Percentiles rank a stretch among this genome's conserved stretches.
phyloP scores from a whole-genome alignment of 2,113 vertebrate species.

The Plectropomus leopardus region DNA sequence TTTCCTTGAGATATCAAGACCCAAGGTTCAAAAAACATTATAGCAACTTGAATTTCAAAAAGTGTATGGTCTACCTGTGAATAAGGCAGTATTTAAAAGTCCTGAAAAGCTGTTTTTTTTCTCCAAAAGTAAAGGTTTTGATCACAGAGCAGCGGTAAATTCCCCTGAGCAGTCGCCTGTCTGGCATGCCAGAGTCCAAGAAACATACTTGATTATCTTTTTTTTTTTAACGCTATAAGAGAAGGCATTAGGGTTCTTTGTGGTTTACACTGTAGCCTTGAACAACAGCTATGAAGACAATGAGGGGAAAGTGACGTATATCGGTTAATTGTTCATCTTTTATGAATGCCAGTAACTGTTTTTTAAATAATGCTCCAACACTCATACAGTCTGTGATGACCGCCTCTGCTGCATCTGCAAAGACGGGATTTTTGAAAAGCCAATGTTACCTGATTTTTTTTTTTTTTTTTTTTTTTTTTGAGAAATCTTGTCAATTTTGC shows the following conservation, averaged over 20 bases:
- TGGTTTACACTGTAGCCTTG: conserved; percentile 35
- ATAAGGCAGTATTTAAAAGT: conserved; percentile 54
- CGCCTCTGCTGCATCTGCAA: background rate
- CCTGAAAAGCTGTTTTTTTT: conserved; percentile 53
- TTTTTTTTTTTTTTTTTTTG: no score
- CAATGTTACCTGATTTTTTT: background rate
- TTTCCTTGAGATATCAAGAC: conserved; percentile 31
- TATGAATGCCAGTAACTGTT: background rate
- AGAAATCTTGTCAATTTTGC: background rate
- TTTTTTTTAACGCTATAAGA: conserved; percentile 59
- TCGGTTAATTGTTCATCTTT: background rate
- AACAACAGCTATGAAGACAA: conserved; percentile 35
- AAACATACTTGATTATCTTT: conserved; percentile 75
- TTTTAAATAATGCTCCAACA: background rate
- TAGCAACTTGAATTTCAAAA: conserved; percentile 33
- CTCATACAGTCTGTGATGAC: background rate
- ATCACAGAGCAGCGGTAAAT: conserved; percentile 68
- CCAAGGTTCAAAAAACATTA: conserved; percentile 28
- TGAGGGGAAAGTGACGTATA: conserved; percentile 32
- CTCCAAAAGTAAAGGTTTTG: conserved; percentile 56
- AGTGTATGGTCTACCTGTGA: conserved; percentile 27
- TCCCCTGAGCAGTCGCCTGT: conserved; percentile 76
- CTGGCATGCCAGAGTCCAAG: conserved; percentile 59
- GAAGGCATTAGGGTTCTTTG: conserved; percentile 69
- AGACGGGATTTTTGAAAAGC: background rate